These are phyloP conservation scores for Pasiphila rectangulata DNA, from an alignment of 2,888 invertebrate species.

Conservation along the genomic window DNA sequence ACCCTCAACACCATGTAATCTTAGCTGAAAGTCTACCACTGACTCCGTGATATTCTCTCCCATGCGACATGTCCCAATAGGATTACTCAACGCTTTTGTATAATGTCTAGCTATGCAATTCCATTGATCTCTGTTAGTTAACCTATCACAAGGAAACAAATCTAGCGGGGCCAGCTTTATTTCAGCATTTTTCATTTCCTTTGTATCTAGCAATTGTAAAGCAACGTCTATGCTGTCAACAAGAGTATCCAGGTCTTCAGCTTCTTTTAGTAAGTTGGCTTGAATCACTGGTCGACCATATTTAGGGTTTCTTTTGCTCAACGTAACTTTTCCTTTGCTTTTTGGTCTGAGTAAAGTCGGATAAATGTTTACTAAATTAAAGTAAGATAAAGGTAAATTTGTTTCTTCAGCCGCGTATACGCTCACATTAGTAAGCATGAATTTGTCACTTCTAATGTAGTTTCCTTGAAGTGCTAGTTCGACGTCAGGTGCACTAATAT, in stretches of 20 bases:
- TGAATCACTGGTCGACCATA: constrained; percentile 71
- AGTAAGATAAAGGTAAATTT: constrained; percentile 65
- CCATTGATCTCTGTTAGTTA: constrained; percentile 72
- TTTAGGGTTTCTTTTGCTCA: constrained; percentile 72
- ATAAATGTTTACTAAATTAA: constrained; percentile 68
- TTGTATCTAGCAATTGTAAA: constrained; percentile 68
- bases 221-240: constrained; percentile 74
- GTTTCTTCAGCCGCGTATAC: constrained; percentile 66
- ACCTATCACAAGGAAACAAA: constrained; percentile 68
- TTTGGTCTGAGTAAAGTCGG: constrained; percentile 68
- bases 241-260: constrained; percentile 68
- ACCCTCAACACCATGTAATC: constrained; percentile 70
- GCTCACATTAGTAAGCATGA: constrained; percentile 69
- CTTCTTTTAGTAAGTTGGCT: constrained; percentile 70
- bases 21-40: constrained; percentile 66
- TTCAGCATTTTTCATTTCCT: constrained; percentile 68
- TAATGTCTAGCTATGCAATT: constrained; percentile 75
- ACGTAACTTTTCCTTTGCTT: constrained; percentile 66
- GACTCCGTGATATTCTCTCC: constrained; percentile 64
- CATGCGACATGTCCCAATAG: constrained; percentile 74
- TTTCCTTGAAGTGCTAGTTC: constrained; percentile 70
- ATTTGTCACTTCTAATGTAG: constrained; percentile 71
- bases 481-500: constrained; percentile 67
- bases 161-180: constrained; percentile 70
- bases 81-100: constrained; percentile 70